Percentiles rank a stretch among this genome's conserved stretches.
Conservation (phyloP, 1,140 invertebrate species). For the Aphelenchoides fujianensis region DNA sequence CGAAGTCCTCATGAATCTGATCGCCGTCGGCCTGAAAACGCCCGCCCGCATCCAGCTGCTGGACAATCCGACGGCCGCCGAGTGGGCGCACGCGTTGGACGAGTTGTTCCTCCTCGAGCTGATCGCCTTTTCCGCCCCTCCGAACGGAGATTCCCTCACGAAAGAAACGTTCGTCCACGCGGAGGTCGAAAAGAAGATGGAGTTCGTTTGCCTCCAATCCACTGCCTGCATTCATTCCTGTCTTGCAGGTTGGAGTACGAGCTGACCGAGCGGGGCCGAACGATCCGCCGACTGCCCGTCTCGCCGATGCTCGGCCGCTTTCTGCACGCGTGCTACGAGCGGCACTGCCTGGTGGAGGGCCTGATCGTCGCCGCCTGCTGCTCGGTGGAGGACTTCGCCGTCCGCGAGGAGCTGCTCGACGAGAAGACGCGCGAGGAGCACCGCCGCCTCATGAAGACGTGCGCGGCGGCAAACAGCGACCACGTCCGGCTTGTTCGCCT, state of each 20-base stretch:
- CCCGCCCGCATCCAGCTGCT: background rate
- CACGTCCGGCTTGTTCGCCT: conserved; percentile 87
- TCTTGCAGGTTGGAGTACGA: background rate
- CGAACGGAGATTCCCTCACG: background rate
- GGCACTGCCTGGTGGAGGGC: conserved; percentile 3
- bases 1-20: conserved; percentile 13
- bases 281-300: background rate
- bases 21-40: background rate
- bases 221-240: too few relatives aligned
- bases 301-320: conserved; percentile 11
- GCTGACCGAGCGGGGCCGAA: background rate
- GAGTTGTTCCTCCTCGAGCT: conserved; percentile 7
- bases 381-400: conserved; percentile 12
- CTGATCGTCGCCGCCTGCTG: conserved; percentile 26
- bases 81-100: conserved; percentile 2
- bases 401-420: conserved; percentile 47
- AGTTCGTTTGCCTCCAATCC: too few relatives aligned
- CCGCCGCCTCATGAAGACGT: background rate
- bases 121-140: background rate
- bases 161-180: background rate
- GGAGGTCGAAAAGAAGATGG: background rate
- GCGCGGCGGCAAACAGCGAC: conserved; percentile 78
- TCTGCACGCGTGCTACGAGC: background rate
- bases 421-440: conserved; percentile 65
- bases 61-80: background rate